Percentiles rank a stretch among this genome's conserved stretches.
phyloP scores from a whole-genome alignment of 2,888 invertebrate genomes.

The Leucoma salicis region DNA sequence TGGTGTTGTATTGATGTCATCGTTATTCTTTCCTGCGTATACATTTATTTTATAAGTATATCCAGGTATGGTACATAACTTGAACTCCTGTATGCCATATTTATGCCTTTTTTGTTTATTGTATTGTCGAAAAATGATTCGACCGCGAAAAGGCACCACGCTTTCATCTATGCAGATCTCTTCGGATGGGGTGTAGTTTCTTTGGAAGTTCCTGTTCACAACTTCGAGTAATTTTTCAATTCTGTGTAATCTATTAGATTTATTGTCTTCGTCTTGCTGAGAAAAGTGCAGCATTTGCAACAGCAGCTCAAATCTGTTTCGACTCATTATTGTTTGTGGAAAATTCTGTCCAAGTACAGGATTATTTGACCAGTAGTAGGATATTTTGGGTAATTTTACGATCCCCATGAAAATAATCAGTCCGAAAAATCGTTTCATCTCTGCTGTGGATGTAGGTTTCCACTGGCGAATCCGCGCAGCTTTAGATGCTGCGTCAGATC shows the following conservation, averaged over 20 bases:
- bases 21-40: background rate
- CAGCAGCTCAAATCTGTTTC: conserved; percentile 23
- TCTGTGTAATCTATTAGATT: conserved; percentile 10
- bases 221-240: conserved; percentile 4
- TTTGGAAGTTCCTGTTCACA: conserved; percentile 3
- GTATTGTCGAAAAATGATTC: conserved; percentile 2
- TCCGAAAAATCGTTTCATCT: conserved; percentile 5
- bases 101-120: conserved; percentile 2
- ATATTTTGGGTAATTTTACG: conserved; percentile 27
- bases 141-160: background rate
- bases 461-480: no score
- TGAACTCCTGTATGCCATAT: conserved; percentile 7
- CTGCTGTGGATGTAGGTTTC: background rate
- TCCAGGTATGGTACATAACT: conserved; percentile 22
- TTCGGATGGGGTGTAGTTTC: conserved; percentile 7
- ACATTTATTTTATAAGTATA: conserved; percentile 4
- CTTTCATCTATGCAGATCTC: conserved; percentile 3
- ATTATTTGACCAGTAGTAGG: conserved; percentile 28
- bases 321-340: conserved; percentile 20
- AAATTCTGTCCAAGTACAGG: conserved; percentile 19
- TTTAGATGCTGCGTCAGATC: conserved; percentile 6
- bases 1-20: background rate
- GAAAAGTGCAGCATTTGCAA: conserved; percentile 15
- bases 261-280: conserved; percentile 11
- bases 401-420: conserved; percentile 29